These are phyloP conservation scores for Drosophila persimilis DNA, from an alignment of 1,140 invertebrate genomes.

Conservation along the genomic window DNA sequence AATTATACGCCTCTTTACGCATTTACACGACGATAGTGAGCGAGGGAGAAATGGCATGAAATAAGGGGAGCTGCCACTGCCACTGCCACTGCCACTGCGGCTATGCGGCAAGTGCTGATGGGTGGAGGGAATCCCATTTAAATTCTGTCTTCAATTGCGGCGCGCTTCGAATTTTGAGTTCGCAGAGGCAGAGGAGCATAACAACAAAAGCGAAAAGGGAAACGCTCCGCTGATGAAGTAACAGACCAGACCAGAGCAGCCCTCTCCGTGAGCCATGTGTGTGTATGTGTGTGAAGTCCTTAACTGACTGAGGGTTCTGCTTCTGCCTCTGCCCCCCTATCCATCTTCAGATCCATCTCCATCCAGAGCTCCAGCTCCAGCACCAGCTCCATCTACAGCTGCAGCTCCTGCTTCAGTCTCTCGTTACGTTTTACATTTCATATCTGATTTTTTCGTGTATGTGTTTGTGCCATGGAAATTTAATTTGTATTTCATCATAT, in stretches of 20 bases:
- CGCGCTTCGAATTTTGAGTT: slow-evolving; percentile 46
- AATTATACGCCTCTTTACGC: slow-evolving; percentile 80
- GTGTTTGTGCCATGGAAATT: slow-evolving; percentile 61
- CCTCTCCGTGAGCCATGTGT: not conserved
- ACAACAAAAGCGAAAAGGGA: slow-evolving; percentile 7
- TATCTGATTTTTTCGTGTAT: slow-evolving; percentile 69
- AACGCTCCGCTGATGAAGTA: slow-evolving; percentile 34
- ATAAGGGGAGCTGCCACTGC: not conserved
- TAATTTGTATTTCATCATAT: slow-evolving; percentile 81
- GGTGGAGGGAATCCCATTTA: slow-evolving; percentile 48
- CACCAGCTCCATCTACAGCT: not conserved
- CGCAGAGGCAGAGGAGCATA: too few species aligned
- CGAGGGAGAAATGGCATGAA: not conserved
- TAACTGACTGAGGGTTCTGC: slow-evolving; percentile 3
- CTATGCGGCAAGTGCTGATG: slow-evolving; percentile 49
- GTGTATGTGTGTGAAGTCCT: slow-evolving; percentile 9
- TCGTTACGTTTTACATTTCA: slow-evolving; percentile 74
- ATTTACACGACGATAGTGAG: slow-evolving; percentile 61
- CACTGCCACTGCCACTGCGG: not conserved
- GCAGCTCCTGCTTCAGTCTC: slow-evolving; percentile 4
- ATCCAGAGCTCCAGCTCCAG: too few species aligned
- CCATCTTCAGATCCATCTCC: not conserved
- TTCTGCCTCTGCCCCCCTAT: not conserved
- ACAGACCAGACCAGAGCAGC: not conserved
- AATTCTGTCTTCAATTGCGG: slow-evolving; percentile 68